Conservation (phyloP, 1,140 invertebrate genomes). For the Bombyx mori region ASM3026992v2 NC_085107.1:20374501-20375000, state of each 20-base stretch:
- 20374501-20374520: too few relatives aligned
- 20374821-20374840: slow-evolving; percentile 74
- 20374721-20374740: slow-evolving; percentile 19
- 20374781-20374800: slow-evolving; percentile 93
- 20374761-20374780: slow-evolving; percentile 84
- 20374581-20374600: slow-evolving; percentile 35
- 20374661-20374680: slow-evolving; percentile 22
- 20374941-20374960: neutral
- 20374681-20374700: slow-evolving; percentile 6
- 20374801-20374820: slow-evolving; percentile 92
- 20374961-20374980: neutral
- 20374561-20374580: slow-evolving; percentile 15
- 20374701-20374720: slow-evolving; percentile 2
- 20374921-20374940: neutral
- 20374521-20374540: too few relatives aligned
- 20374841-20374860: slow-evolving; percentile 89
- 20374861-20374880: slow-evolving; percentile 82
- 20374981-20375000: neutral
- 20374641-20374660: slow-evolving; percentile 45
- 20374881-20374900: neutral
- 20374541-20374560: too few relatives aligned
- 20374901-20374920: neutral
- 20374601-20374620: slow-evolving; percentile 22
- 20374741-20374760: slow-evolving; percentile 35
- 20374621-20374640: slow-evolving; percentile 52